These are phyloP conservation scores for Bos indicus DNA, from an alignment of 2,113 vertebrate species.

Conservation along the genomic window DNA sequence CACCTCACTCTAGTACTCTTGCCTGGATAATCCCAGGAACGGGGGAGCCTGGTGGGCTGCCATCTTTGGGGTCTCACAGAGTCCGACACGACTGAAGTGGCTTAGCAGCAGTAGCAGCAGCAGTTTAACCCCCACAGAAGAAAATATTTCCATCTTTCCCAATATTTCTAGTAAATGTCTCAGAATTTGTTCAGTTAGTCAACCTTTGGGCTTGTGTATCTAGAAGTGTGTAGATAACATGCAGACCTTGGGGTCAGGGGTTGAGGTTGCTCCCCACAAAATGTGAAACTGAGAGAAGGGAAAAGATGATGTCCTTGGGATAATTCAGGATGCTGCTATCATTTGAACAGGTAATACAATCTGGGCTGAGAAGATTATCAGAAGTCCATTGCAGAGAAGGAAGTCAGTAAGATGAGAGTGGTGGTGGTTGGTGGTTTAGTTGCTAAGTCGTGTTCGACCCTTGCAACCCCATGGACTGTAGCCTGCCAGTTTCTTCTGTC, in stretches of 20 bases:
- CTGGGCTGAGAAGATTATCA: background rate
- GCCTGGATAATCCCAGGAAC: no score
- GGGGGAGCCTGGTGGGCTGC: no score
- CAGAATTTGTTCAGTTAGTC: background rate
- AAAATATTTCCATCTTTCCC: background rate
- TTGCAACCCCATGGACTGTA: background rate
- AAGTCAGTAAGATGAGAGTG: background rate
- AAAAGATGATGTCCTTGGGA: background rate
- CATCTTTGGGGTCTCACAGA: no score
- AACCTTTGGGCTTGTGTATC: background rate
- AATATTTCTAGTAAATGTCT: background rate
- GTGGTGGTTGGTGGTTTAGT: background rate
- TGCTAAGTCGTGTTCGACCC: background rate
- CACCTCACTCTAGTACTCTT: no score
- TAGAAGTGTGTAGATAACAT: background rate
- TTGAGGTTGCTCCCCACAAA: background rate
- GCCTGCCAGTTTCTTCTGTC: background rate
- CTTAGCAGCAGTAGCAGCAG: no score
- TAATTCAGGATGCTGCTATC: background rate
- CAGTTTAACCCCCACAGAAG: background rate
- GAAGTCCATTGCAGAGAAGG: background rate
- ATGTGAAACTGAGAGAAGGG: background rate
- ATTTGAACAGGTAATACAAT: background rate
- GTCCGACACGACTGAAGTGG: no score
- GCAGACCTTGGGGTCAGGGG: background rate